These are phyloP conservation scores for Anguilla megastoma DNA, from an alignment of 2,797 vertebrate genomes.

Conservation along the genomic window DNA sequence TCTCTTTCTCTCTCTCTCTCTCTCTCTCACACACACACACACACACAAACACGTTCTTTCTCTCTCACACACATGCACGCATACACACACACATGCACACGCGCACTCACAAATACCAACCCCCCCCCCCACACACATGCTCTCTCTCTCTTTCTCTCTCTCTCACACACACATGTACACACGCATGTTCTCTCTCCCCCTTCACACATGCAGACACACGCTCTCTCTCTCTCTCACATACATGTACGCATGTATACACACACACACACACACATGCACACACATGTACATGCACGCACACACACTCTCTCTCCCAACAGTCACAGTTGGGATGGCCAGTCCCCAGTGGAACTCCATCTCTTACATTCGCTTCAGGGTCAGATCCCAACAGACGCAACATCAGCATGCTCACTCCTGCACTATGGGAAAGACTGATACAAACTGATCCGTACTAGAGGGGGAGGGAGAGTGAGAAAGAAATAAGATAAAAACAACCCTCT, in stretches of 20 bases:
- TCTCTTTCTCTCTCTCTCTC: constrained; percentile 43
- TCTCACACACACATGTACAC: constrained; percentile 50
- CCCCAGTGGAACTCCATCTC: not conserved
- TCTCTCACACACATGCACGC: no score
- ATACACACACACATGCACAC: constrained; percentile 48
- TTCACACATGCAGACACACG: no score
- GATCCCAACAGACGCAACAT: not conserved
- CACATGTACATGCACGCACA: no score
- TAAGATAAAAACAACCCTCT: not conserved
- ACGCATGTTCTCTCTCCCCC: no score
- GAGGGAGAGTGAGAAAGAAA: not conserved
- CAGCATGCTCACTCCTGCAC: not conserved
- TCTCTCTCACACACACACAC: no score
- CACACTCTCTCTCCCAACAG: constrained; percentile 40
- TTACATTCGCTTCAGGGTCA: not conserved
- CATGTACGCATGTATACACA: no score
- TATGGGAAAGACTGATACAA: not conserved
- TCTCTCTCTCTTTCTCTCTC: constrained; percentile 34
- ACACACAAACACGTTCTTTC: no score
- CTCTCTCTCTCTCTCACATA: no score
- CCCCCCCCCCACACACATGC: no score
- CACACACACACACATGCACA: constrained; percentile 45
- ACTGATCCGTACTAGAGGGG: not conserved
- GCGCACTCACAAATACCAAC: no score
- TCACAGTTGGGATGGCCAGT: constrained; percentile 23